A percentile compares a stretch with the other conserved stretches of the same genome.
These are phyloP conservation scores for Planiliza haematocheilus DNA, from an alignment of 2,113 vertebrate species.

Conservation along the genomic window DNA sequence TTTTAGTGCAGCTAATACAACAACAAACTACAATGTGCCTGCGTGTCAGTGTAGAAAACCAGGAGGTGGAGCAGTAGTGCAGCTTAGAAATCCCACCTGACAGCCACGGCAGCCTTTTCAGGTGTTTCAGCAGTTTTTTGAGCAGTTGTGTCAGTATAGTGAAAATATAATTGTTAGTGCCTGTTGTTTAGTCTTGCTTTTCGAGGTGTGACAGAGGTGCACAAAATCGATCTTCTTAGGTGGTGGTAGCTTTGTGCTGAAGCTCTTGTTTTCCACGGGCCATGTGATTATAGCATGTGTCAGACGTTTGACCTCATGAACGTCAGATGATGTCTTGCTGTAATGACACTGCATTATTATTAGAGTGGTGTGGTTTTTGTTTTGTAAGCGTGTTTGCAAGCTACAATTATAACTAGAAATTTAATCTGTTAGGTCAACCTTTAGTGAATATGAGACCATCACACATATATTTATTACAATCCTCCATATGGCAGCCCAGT, in stretches of 20 bases:
- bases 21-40: not conserved
- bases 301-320: slow-evolving; percentile 5
- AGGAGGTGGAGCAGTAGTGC: slow-evolving; percentile 48
- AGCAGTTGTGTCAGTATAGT: not conserved
- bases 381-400: not conserved
- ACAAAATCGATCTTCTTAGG: not conserved
- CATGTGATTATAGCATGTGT: slow-evolving; percentile 7
- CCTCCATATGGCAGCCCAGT: not conserved
- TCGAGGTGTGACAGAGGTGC: slow-evolving; percentile 4
- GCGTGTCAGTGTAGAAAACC: not conserved
- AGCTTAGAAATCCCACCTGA: not conserved
- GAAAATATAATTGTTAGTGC: not conserved
- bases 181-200: too few relatives aligned
- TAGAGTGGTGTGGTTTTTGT: not conserved
- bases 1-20: not conserved
- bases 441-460: not conserved
- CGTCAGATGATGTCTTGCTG: slow-evolving; percentile 13
- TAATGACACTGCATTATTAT: not conserved
- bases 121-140: not conserved
- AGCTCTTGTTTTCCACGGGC: not conserved
- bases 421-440: too few relatives aligned
- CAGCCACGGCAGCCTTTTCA: not conserved
- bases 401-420: not conserved
- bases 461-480: not conserved
- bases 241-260: not conserved